Evolutionary conservation across 2,888 invertebrate genomes (phyloP).

Genomic region (Alcis repandata): DNA sequence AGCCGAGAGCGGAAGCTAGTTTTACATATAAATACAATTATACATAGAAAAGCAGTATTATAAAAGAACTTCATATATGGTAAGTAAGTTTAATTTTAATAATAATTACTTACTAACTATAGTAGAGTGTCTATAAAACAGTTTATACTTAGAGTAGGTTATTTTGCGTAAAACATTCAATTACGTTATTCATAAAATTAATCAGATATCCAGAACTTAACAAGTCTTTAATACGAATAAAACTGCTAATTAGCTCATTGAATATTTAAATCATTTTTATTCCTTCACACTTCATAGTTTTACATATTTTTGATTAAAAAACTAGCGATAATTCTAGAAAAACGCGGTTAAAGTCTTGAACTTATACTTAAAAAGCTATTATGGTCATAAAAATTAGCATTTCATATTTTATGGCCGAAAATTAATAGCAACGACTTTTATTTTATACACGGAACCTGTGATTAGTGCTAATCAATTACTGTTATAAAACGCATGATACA

Average conservation of each 20-base stretch:
- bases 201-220: slow-evolving; percentile 19
- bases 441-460: slow-evolving; percentile 36
- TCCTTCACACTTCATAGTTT: slow-evolving; percentile 39
- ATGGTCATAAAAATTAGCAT: slow-evolving; percentile 49
- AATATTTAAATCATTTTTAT: slow-evolving; percentile 36
- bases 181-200: slow-evolving; percentile 25
- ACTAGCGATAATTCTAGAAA: slow-evolving; percentile 22
- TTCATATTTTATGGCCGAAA: slow-evolving; percentile 41
- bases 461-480: slow-evolving; percentile 47
- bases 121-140: not conserved
- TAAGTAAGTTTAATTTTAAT: not conserved
- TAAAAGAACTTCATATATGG: no score
- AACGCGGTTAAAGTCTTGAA: slow-evolving; percentile 25
- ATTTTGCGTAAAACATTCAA: slow-evolving; percentile 7
- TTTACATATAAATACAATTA: no score
- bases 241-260: slow-evolving; percentile 27
- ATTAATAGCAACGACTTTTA: slow-evolving; percentile 39
- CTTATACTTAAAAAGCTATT: slow-evolving; percentile 45
- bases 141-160: not conserved
- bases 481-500: slow-evolving; percentile 27
- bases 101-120: not conserved
- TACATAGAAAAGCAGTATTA: no score
- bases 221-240: slow-evolving; percentile 21
- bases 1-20: no score
- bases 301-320: slow-evolving; percentile 36